A percentile compares a stretch with the other conserved stretches of the same genome.
Evolutionary conservation across 2,113 vertebrate genomes (phyloP).

Genomic region (Bostrychus sinensis): DNA sequence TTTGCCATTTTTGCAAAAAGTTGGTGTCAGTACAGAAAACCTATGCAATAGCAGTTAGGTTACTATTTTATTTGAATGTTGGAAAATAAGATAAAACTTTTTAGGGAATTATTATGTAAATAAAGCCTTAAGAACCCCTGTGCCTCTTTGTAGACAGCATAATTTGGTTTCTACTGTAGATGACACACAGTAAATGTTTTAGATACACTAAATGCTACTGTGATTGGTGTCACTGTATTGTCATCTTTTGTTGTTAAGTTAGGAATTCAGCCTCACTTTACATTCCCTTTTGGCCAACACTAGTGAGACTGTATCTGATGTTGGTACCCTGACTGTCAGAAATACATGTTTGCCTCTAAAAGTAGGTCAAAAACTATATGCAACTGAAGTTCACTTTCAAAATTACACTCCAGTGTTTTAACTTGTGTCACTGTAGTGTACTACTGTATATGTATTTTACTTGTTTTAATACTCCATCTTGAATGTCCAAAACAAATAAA

Average conservation of each 20-base stretch:
- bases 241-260: background rate
- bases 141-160: background rate
- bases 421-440: conserved; percentile 25
- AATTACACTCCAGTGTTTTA: conserved; percentile 39
- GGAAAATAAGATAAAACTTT: background rate
- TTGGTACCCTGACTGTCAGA: too few relatives aligned
- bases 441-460: conserved; percentile 17
- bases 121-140: background rate
- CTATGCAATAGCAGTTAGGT: background rate
- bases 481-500: conserved; percentile 41
- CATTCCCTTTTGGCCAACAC: background rate
- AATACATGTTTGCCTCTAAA: too few relatives aligned
- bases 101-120: background rate
- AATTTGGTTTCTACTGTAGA: background rate
- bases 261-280: background rate
- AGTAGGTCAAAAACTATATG: background rate
- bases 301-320: background rate
- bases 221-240: background rate
- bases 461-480: conserved; percentile 22
- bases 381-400: conserved; percentile 28
- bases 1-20: background rate
- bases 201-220: background rate
- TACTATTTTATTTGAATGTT: background rate
- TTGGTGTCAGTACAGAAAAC: conserved; percentile 10
- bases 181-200: background rate